Evolutionary conservation across 2,113 vertebrate genomes (phyloP), one percentile per base, ranked within the genome.

Genomic region (Saiga tatarica): DNA sequence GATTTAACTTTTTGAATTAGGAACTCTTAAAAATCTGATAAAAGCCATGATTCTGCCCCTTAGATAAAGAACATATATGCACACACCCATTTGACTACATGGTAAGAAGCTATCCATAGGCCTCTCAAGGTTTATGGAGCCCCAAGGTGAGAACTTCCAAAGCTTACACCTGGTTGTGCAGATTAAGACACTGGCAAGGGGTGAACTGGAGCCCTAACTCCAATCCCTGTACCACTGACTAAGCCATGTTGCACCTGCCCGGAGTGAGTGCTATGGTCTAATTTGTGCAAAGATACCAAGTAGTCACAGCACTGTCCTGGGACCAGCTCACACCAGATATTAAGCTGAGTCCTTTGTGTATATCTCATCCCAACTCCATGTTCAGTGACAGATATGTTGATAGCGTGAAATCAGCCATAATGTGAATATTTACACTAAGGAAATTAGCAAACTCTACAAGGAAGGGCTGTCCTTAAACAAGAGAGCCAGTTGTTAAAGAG

Each of bases 1-100:
- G n/a, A n/a, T 78, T 92, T 85, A 95, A 91, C 5, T 60, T 88
- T 89, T 74, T 84, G 23, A 86, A 94, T 87, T 76, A 95, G 53
- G 28, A 2, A 23, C 3, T 84, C 93, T 85, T 94, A 23, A 93
- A 94, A 97, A 93, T 78, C 52, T 83, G 25, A 89, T 62, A 79
- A 60, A 96, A 92, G n/a, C 17, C 42, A 62, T 6, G 6, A 57
- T 47, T 33, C 10, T 23, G 62, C 47, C 96, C 86, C 59, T 71
- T 53, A 91, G 55, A 78, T 28, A 53, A 87, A 93, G 1, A 0
- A n/a, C 13, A 55, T 52, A 67, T 10, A 33, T 7, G 62, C 7
- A 64, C 45, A 82, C 42, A 93, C 60, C 39, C 13, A 84, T 8
- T 45, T 45, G 42, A 74, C 25, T 81, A 17, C 16, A 85, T 1